Evolutionary conservation across 92 coral and sea anemone species (phyloP).

Genomic region (Heliopora coerulea): DNA sequence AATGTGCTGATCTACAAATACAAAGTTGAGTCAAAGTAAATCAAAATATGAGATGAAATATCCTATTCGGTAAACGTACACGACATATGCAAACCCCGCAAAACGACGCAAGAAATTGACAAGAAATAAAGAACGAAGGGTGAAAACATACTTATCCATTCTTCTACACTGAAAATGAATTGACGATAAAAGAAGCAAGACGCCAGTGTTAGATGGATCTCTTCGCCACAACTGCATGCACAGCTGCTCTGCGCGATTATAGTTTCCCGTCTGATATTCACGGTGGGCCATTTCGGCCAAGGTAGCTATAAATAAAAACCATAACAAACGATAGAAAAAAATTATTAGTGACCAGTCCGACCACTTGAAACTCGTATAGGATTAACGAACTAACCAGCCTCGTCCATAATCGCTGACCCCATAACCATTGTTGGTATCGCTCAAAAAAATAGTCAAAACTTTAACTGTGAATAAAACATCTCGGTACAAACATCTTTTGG

Average conservation of each 20-base stretch:
- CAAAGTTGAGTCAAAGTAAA: conserved; percentile 2
- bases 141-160: conserved; percentile 80
- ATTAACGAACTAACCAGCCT: conserved; percentile 70
- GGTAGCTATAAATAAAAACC: conserved; percentile 66
- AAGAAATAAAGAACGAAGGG: not conserved
- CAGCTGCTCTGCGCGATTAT: conserved; percentile 98
- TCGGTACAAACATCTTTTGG: not conserved
- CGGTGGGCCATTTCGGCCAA: conserved; percentile 99
- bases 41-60: conserved; percentile 17
- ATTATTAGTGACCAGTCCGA: conserved; percentile 10
- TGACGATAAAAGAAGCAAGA: conserved; percentile 89
- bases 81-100: conserved; percentile 9
- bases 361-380: conserved; percentile 7
- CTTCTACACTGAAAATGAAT: conserved; percentile 99
- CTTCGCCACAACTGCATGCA: conserved; percentile 99
- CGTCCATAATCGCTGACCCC: conserved; percentile 97
- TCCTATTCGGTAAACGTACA: conserved; percentile 19
- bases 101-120: conserved; percentile 5
- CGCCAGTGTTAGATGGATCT: conserved; percentile 98
- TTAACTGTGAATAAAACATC: conserved; percentile 62
- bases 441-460: conserved; percentile 65
- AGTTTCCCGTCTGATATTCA: conserved; percentile 98
- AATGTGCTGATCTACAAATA: conserved; percentile 84
- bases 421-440: conserved; percentile 87
- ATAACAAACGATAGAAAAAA: conserved; percentile 40